These are phyloP conservation scores for Himalopsyche anomala DNA, from an alignment of 2,888 invertebrate genomes.

Conservation along the genomic window DNA sequence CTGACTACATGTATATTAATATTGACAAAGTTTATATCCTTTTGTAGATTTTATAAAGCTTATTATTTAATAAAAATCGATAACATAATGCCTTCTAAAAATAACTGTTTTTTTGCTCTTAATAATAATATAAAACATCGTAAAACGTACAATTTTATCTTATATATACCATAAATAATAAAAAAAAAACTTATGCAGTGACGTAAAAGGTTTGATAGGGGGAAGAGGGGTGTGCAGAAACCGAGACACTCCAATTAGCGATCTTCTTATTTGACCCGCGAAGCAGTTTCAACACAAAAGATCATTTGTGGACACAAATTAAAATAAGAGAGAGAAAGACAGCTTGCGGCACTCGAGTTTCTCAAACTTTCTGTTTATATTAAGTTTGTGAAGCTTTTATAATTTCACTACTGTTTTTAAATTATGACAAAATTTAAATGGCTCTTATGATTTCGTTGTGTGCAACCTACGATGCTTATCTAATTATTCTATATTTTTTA, in stretches of 20 bases:
- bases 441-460: too few relatives aligned
- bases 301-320: constrained; percentile 26
- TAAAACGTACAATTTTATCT: too few relatives aligned
- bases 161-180: not conserved
- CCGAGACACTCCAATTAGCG: constrained; percentile 31
- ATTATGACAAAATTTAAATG: too few relatives aligned
- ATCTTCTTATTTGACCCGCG: constrained; percentile 30
- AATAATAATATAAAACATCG: too few relatives aligned
- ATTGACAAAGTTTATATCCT: too few relatives aligned
- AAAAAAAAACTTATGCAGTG: not conserved
- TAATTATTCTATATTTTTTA: too few relatives aligned
- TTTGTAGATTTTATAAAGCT: too few relatives aligned
- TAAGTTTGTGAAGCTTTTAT: not conserved
- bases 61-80: too few relatives aligned
- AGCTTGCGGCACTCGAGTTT: constrained; percentile 1
- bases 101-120: too few relatives aligned
- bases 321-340: constrained; percentile 1
- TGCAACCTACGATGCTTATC: too few relatives aligned
- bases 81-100: too few relatives aligned
- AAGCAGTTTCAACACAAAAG: constrained; percentile 34
- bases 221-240: not conserved
- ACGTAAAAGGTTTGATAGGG: not conserved
- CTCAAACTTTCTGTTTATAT: constrained; percentile 17
- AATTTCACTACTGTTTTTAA: not conserved
- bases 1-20: too few relatives aligned